A percentile compares a stretch with the other conserved stretches of the same genome.
Evolutionary conservation across 2,113 vertebrate genomes (phyloP).

Genomic region (Seriola rivoliana): DNA sequence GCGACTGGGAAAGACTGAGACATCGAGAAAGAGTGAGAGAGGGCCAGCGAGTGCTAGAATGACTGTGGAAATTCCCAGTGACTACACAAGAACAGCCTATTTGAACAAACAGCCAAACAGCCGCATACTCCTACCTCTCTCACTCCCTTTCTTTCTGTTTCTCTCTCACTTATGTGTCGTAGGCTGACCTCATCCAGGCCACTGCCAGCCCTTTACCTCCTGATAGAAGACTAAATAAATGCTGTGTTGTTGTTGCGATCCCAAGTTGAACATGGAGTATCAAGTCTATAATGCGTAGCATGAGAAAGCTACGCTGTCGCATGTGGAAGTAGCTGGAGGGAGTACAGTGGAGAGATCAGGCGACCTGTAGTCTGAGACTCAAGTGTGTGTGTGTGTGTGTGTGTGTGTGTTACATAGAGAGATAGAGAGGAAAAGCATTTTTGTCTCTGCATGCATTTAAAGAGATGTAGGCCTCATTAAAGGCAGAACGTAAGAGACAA

Average conservation of each 20-base stretch:
- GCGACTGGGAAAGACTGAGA: conserved; percentile 68
- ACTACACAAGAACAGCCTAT: conserved; percentile 65
- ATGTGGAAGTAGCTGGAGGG: conserved; percentile 40
- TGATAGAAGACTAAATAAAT: conserved; percentile 62
- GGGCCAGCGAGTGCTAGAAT: conserved; percentile 60
- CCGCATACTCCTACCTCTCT: conserved; percentile 49
- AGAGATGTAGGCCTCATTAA: conserved; percentile 25
- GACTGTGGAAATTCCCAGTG: conserved; percentile 82
- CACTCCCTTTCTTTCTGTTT: conserved; percentile 18
- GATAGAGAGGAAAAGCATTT: conserved; percentile 1
- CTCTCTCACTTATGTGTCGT: conserved; percentile 40
- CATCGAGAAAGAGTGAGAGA: conserved; percentile 61
- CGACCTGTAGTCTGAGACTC: conserved; percentile 23
- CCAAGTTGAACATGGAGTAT: conserved; percentile 33
- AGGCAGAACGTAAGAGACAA: not conserved
- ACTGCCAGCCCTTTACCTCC: conserved; percentile 46
- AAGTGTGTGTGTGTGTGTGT: conserved; percentile 34
- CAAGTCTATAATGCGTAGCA: conserved; percentile 20
- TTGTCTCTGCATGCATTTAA: conserved; percentile 25
- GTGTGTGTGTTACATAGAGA: not conserved
- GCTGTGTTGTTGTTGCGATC: conserved; percentile 43
- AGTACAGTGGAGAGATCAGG: conserved; percentile 33
- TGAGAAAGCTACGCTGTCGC: conserved; percentile 44
- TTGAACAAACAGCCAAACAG: conserved; percentile 75
- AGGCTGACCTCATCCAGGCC: conserved; percentile 70